Conservation (phyloP, 2,113 vertebrate genomes). For the Gymnocephalus cernua region DNA sequence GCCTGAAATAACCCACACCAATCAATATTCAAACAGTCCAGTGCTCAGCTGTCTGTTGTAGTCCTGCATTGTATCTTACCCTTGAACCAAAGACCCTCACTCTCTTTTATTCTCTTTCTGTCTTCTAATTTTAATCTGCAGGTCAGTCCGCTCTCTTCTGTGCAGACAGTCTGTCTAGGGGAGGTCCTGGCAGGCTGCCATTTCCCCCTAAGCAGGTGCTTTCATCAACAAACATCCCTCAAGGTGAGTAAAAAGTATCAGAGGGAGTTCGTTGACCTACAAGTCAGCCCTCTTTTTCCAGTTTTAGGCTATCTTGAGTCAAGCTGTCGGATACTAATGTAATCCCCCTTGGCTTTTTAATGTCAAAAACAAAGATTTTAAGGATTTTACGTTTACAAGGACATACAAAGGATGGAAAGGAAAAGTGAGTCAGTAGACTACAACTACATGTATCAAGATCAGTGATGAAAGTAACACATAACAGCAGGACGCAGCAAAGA, state of each 20-base stretch:
- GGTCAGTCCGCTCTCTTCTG: slow-evolving; percentile 8
- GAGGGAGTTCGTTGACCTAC: slow-evolving; percentile 26
- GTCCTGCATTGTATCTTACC: slow-evolving; percentile 13
- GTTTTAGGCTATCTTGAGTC: slow-evolving; percentile 13
- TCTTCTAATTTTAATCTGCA: slow-evolving; percentile 22
- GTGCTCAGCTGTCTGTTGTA: slow-evolving; percentile 47
- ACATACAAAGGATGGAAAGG: neutral
- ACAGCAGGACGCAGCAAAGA: neutral
- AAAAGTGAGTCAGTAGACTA: no score
- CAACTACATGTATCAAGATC: no score
- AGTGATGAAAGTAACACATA: no score
- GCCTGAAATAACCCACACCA: slow-evolving; percentile 60
- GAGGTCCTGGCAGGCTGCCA: slow-evolving; percentile 33
- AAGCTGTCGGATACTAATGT: neutral
- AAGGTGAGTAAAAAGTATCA: slow-evolving; percentile 38
- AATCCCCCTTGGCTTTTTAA: slow-evolving; percentile 8
- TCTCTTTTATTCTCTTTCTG: slow-evolving; percentile 15
- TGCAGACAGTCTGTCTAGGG: neutral
- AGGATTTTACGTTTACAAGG: slow-evolving; percentile 1
- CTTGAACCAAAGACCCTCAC: neutral
- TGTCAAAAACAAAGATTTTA: slow-evolving; percentile 2
- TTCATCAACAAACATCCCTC: slow-evolving; percentile 58
- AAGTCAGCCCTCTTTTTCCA: slow-evolving; percentile 10
- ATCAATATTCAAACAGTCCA: slow-evolving; percentile 70
- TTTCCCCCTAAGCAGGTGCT: no score